phyloP scores from a whole-genome alignment of 2,888 invertebrate genomes.

The Hololepta plana region DNA sequence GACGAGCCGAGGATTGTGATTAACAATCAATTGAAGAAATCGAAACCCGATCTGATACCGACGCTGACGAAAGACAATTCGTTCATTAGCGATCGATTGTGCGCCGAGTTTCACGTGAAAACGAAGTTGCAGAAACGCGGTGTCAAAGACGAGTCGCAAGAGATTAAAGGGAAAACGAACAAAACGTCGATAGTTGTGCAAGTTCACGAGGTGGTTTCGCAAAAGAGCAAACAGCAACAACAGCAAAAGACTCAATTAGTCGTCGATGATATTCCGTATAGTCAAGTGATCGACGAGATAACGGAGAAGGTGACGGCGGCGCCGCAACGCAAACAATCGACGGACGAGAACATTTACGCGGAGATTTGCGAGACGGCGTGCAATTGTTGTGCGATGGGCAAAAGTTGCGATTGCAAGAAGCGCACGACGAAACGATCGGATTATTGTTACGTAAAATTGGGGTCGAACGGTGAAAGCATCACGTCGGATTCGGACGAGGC shows the following conservation, averaged over 20 bases:
- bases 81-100: constrained; percentile 48
- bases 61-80: constrained; percentile 28
- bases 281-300: constrained; percentile 50
- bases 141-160: constrained; percentile 9
- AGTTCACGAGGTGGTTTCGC: constrained; percentile 28
- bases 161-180: constrained; percentile 9
- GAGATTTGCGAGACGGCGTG: constrained; percentile 36
- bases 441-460: constrained; percentile 23
- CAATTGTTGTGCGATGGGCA: constrained; percentile 15
- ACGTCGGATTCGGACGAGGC: constrained; percentile 26
- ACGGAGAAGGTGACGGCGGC: constrained; percentile 12
- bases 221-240: too few species aligned
- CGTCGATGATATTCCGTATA: constrained; percentile 49
- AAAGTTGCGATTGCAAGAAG: constrained; percentile 17
- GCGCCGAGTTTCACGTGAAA: constrained; percentile 53
- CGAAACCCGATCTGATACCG: constrained; percentile 22
- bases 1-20: constrained; percentile 10
- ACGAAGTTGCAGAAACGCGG: constrained; percentile 31
- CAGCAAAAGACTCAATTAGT: constrained; percentile 31
- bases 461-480: constrained; percentile 25
- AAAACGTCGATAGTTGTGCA: constrained; percentile 23
- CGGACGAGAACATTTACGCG: constrained; percentile 49
- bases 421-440: constrained; percentile 15
- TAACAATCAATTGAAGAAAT: constrained; percentile 14
- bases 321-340: constrained; percentile 9